Conservation (phyloP, 2,888 invertebrate species). For the Parnassius mnemosyne region DNA sequence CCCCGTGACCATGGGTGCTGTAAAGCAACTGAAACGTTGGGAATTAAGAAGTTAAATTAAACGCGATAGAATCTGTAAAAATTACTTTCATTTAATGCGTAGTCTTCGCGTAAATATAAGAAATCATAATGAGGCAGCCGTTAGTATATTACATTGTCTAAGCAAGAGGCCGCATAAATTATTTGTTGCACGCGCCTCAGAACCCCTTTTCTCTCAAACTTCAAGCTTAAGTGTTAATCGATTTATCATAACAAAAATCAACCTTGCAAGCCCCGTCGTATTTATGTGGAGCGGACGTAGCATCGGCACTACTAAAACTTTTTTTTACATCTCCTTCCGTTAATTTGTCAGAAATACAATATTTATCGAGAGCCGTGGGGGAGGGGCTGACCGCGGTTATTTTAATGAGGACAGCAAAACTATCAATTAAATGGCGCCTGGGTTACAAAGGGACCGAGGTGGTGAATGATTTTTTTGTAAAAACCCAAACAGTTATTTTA, state of each 20-base stretch:
- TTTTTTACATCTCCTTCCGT: constrained; percentile 56
- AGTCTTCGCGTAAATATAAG: too few species aligned
- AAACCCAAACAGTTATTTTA: constrained; percentile 34
- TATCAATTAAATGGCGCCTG: constrained; percentile 75
- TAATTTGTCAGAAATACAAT: constrained; percentile 74
- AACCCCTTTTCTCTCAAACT: background rate
- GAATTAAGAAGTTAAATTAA: too few species aligned
- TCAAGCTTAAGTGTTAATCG: too few species aligned
- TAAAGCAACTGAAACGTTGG: too few species aligned
- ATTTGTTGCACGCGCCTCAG: too few species aligned
- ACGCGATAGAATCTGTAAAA: too few species aligned
- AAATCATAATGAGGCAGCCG: too few species aligned
- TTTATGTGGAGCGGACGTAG: constrained; percentile 35
- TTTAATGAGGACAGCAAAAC: constrained; percentile 63
- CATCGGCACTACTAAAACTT: constrained; percentile 37
- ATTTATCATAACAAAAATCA: background rate
- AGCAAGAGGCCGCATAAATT: too few species aligned
- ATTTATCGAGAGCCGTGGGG: constrained; percentile 65
- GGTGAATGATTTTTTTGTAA: constrained; percentile 51
- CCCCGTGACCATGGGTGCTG: too few species aligned
- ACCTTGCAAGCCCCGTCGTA: constrained; percentile 27
- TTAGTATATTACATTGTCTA: too few species aligned
- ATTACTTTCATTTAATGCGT: too few species aligned
- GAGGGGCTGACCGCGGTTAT: constrained; percentile 52
- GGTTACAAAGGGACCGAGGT: constrained; percentile 41